Conservation (phyloP, 2,113 vertebrate species). For the Sinocyclocheilus grahami region DNA sequence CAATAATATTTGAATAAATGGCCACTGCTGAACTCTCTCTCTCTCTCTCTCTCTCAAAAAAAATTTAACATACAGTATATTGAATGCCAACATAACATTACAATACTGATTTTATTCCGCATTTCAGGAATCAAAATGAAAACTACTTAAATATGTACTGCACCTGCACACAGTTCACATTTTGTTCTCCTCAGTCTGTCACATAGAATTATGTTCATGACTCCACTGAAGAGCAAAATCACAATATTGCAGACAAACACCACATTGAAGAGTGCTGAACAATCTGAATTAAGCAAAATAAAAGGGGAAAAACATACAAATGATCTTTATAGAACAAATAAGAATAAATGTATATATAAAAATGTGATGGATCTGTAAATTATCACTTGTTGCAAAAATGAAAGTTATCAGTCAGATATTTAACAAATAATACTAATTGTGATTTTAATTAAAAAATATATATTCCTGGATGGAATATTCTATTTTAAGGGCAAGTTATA, state of each 20-base stretch:
- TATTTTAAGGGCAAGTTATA: too few relatives aligned
- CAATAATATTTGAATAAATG: not conserved
- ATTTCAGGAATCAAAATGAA: not conserved
- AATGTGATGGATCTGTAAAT: too few relatives aligned
- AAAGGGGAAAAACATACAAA: too few relatives aligned
- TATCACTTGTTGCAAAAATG: too few relatives aligned
- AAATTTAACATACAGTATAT: not conserved
- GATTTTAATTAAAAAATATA: too few relatives aligned
- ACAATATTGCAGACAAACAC: conserved; percentile 26
- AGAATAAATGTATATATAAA: too few relatives aligned
- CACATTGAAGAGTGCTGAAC: conserved; percentile 3
- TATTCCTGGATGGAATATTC: too few relatives aligned
- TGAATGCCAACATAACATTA: not conserved
- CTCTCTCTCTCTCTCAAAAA: too few relatives aligned
- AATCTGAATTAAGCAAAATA: not conserved
- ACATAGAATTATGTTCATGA: conserved; percentile 5
- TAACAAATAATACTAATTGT: too few relatives aligned
- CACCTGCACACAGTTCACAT: conserved; percentile 14
- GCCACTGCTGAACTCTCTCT: not conserved
- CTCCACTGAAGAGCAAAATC: conserved; percentile 26
- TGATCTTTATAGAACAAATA: too few relatives aligned
- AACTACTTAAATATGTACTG: not conserved
- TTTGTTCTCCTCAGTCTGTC: conserved; percentile 13
- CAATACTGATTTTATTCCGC: not conserved
- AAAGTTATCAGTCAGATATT: too few relatives aligned